Base-by-base conservation (phyloP, 2,888 invertebrate species). In the Rhynchonema sp. region DNA sequence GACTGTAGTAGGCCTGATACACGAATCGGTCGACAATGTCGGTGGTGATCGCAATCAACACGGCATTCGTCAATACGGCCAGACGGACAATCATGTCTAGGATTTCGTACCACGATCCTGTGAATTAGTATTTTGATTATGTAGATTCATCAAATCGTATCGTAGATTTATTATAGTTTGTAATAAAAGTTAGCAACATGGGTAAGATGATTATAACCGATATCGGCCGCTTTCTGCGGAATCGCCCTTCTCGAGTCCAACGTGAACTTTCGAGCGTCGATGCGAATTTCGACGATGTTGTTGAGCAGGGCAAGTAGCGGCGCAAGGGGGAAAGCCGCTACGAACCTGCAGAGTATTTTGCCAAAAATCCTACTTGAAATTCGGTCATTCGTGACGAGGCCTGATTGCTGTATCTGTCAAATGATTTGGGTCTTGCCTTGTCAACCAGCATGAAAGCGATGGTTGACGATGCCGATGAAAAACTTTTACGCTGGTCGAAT, bases 1-100 rank as follows among this genome's bases (percentile, higher is more conserved):
- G 9, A 26, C 26, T 57, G n/a, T 46, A 26, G 26, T 13, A 9
- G 20, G 23, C 26, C 64, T 84, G 83, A 73, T 89, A 94, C 1
- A 92, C 90, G 80, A 88, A 84, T 0, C 91, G 80, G 0, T 91
- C 91, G 59, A 94, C 89, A 72, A 89, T 90, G 69, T 91, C 91
- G 61, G 91, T 91, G 0, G 94, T 94, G 74, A 92, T 88, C 0
- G 92, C 89, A 68, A 94, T 92, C 53, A 94, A 89, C 72, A 92
- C 87, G 0, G 90, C 92, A 87, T 89, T 77, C 2, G 89, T 87
- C 56, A 92, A 84, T 56, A 91, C 85, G 63, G 90, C 85, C 57
- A 92, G 79, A 73, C 89, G 88, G 56, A 90, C 87, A 66, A 92
- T 84, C 52, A 86, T 85, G 77, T 89, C 87, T 30, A 92, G 78